phyloP scores from a whole-genome alignment of 2,888 invertebrate species.

The Piscicola geometra region DNA sequence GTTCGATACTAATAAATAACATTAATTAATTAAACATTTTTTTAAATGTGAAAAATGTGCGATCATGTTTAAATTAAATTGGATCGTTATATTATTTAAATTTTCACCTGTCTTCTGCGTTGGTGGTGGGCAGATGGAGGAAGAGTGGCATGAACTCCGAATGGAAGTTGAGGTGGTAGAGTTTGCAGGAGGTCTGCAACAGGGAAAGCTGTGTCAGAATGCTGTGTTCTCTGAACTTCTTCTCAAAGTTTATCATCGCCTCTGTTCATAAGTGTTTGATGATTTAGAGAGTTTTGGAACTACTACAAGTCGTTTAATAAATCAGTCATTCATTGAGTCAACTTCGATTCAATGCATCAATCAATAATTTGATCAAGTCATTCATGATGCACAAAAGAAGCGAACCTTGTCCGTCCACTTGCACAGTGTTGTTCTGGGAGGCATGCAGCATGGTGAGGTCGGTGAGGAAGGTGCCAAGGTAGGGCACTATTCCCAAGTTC shows the following conservation, averaged over 20 bases:
- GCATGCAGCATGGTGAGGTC: slow-evolving; percentile 78
- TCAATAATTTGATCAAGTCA: too few relatives aligned
- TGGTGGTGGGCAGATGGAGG: background rate
- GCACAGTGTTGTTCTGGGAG: slow-evolving; percentile 58
- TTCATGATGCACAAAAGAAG: background rate
- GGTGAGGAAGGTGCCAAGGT: slow-evolving; percentile 92
- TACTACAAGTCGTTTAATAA: too few relatives aligned
- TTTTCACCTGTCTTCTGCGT: background rate
- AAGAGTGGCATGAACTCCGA: background rate
- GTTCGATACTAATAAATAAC: background rate
- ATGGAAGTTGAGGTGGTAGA: background rate
- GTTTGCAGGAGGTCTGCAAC: background rate
- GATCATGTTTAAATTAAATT: too few relatives aligned
- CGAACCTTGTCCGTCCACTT: background rate
- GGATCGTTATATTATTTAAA: slow-evolving; percentile 3
- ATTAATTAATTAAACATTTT: background rate
- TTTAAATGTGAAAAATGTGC: too few relatives aligned
- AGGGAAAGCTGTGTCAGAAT: background rate
- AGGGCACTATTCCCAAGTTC: slow-evolving; percentile 82
- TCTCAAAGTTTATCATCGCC: slow-evolving; percentile 84
- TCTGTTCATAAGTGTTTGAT: slow-evolving; percentile 6
- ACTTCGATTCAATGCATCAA: too few relatives aligned
- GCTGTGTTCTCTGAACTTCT: slow-evolving; percentile 78
- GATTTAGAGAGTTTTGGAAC: background rate
- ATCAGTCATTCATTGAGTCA: too few relatives aligned